A percentile compares a stretch with the other conserved stretches of the same genome.
phyloP scores from a whole-genome alignment of 2,797 vertebrate genomes.

The Sebastes vulpes region DNA sequence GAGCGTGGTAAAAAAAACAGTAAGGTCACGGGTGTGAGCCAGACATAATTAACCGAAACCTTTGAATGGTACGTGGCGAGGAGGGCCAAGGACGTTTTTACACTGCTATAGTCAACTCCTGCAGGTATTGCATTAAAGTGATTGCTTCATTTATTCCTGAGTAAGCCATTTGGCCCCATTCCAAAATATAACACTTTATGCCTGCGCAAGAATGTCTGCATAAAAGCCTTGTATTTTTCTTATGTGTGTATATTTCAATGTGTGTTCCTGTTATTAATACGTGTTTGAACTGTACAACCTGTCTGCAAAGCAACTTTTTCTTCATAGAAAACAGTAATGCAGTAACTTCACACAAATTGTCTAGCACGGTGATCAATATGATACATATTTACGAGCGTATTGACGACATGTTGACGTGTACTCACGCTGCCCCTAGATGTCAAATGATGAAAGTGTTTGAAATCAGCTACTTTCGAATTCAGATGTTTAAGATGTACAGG shows the following conservation, averaged over 20 bases:
- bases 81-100: slow-evolving; percentile 20
- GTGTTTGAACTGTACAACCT: neutral
- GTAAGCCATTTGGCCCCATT: slow-evolving; percentile 28
- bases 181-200: slow-evolving; percentile 26
- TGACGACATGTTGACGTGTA: slow-evolving; percentile 7
- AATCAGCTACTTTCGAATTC: slow-evolving; percentile 41
- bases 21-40: slow-evolving; percentile 45
- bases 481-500: slow-evolving; percentile 20
- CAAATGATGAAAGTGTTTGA: slow-evolving; percentile 67
- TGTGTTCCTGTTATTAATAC: neutral
- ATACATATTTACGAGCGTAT: slow-evolving; percentile 43
- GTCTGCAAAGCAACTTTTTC: neutral
- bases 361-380: slow-evolving; percentile 16
- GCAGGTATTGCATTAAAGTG: slow-evolving; percentile 59
- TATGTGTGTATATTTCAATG: neutral
- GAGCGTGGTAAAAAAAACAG: slow-evolving; percentile 32
- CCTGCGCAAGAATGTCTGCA: neutral
- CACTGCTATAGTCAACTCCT: slow-evolving; percentile 34
- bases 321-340: neutral
- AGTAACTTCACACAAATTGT: neutral
- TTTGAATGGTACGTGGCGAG: slow-evolving; percentile 15
- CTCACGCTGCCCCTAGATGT: slow-evolving; percentile 11
- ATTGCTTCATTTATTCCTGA: slow-evolving; percentile 53
- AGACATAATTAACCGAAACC: slow-evolving; percentile 56
- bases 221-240: neutral